phyloP scores from a whole-genome alignment of 2,113 vertebrate genomes.

The Nycticorax nycticorax region DNA sequence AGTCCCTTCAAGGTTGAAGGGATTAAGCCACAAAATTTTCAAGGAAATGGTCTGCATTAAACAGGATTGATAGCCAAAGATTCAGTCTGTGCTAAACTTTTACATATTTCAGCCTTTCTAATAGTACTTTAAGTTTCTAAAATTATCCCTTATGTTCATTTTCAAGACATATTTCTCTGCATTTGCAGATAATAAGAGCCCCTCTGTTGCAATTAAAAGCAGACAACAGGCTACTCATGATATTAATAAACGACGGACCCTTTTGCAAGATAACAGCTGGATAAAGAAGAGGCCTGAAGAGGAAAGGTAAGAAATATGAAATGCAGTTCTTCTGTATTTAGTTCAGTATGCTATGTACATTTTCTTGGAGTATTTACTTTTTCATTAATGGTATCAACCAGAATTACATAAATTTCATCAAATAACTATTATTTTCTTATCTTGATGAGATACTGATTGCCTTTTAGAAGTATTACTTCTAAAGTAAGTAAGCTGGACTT shows the following conservation, averaged over 20 bases:
- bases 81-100: neutral
- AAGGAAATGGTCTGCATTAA: neutral
- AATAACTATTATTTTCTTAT: neutral
- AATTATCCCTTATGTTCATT: neutral
- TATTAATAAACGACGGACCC: constrained; percentile 77
- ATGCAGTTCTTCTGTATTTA: neutral
- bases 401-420: neutral
- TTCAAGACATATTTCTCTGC: neutral
- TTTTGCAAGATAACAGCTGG: constrained; percentile 91
- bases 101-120: neutral
- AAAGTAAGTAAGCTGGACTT: no score
- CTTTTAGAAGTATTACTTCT: neutral
- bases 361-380: neutral
- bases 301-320: constrained; percentile 65
- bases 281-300: constrained; percentile 84
- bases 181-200: constrained; percentile 69
- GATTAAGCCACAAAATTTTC: neutral
- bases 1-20: neutral
- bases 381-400: neutral
- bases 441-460: neutral
- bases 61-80: neutral
- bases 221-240: constrained; percentile 76
- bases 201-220: constrained; percentile 50
- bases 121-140: neutral
- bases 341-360: neutral